Evolutionary conservation across 1,140 invertebrate species (phyloP).

Genomic region (Batillaria attramentaria): DNA sequence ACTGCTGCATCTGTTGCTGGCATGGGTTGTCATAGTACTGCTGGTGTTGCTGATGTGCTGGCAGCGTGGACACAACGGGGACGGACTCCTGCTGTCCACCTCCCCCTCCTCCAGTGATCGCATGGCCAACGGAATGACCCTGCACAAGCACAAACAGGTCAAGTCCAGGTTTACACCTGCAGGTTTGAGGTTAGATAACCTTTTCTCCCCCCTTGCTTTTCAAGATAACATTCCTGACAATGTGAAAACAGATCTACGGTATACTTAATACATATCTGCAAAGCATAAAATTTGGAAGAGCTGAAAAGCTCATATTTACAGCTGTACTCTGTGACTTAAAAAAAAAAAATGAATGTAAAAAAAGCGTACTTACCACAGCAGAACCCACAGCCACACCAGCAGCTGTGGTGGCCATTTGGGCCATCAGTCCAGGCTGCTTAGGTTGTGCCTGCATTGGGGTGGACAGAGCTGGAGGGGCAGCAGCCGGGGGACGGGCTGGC

Average conservation of each 20-base stretch:
- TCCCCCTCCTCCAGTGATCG: conserved; percentile 63
- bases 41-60: conserved; percentile 47
- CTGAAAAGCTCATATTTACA: too few species aligned
- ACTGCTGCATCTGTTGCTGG: conserved; percentile 71
- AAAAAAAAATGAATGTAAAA: too few species aligned
- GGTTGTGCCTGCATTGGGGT: conserved; percentile 72
- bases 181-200: too few species aligned
- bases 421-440: conserved; percentile 80
- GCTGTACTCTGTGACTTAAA: too few species aligned
- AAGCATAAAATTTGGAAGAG: too few species aligned
- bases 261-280: too few species aligned
- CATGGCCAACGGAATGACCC: conserved; percentile 69
- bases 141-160: conserved; percentile 35
- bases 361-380: conserved; percentile 66
- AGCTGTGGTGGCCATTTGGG: conserved; percentile 83
- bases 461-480: conserved; percentile 70
- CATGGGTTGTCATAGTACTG: conserved; percentile 63
- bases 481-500: conserved; percentile 42
- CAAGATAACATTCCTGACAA: too few species aligned
- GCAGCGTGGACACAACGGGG: conserved; percentile 30
- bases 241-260: too few species aligned
- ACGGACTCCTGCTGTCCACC: conserved; percentile 32
- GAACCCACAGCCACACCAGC: conserved; percentile 73
- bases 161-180: not conserved
- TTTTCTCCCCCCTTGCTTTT: too few species aligned